These are phyloP conservation scores for Parasteatoda lunata DNA, from an alignment of 2,888 invertebrate species.

Conservation along the genomic window DNA sequence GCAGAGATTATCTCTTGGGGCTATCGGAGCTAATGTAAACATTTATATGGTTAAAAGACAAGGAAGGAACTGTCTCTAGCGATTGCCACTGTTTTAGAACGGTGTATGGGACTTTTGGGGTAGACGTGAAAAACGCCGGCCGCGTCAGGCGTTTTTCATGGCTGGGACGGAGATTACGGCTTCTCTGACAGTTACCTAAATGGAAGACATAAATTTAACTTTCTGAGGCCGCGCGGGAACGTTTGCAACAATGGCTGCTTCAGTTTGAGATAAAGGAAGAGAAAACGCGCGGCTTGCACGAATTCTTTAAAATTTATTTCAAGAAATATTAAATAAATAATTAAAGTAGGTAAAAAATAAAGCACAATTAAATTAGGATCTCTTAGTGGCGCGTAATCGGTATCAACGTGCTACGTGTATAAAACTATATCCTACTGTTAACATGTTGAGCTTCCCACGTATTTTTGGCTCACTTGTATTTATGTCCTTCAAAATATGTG, in stretches of 20 bases:
- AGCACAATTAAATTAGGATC: not conserved
- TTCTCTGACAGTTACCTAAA: slow-evolving; percentile 45
- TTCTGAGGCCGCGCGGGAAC: slow-evolving; percentile 3
- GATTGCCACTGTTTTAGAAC: slow-evolving; percentile 15
- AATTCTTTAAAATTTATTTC: not conserved
- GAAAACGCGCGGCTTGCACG: not conserved
- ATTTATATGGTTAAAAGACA: slow-evolving; percentile 56
- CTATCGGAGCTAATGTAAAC: slow-evolving; percentile 66
- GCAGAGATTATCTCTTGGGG: slow-evolving; percentile 32
- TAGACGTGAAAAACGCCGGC: no score
- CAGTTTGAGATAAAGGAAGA: not conserved
- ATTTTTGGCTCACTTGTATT: no score
- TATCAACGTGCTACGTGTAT: no score
- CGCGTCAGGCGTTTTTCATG: slow-evolving; percentile 13
- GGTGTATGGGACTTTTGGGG: not conserved
- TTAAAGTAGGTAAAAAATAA: not conserved
- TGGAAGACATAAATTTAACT: slow-evolving; percentile 32
- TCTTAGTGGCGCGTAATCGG: no score
- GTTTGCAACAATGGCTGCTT: slow-evolving; percentile 29
- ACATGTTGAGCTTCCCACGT: no score
- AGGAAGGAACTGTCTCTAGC: slow-evolving; percentile 38
- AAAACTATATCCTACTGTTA: no score
- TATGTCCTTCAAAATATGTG: no score
- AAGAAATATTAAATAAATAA: not conserved
- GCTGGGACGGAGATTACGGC: slow-evolving; percentile 50